phyloP scores from a whole-genome alignment of 2,888 invertebrate species.

The Mimachlamys varia region DNA sequence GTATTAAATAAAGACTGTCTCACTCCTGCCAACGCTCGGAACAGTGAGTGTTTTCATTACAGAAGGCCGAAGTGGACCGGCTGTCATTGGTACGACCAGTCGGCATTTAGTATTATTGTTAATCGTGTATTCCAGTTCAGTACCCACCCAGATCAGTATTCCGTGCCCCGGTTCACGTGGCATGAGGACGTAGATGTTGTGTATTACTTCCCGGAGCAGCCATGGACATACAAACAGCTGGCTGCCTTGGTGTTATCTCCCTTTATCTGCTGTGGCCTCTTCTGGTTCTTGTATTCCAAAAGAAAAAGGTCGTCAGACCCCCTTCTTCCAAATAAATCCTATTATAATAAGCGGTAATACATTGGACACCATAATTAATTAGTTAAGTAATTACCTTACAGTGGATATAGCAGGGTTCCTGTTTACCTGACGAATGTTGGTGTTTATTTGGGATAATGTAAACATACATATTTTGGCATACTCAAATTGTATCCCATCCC shows the following conservation, averaged over 20 bases:
- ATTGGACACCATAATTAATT: neutral
- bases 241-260: neutral
- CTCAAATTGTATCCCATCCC: too few species aligned
- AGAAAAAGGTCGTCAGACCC: neutral
- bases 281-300: neutral
- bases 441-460: too few species aligned
- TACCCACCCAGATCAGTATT: conserved; percentile 60
- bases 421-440: too few species aligned
- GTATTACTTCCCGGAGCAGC: conserved; percentile 70
- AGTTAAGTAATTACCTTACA: too few species aligned
- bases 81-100: conserved; percentile 74
- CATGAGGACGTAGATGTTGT: conserved; percentile 55
- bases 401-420: too few species aligned
- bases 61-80: conserved; percentile 71
- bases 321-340: neutral
- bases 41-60: conserved; percentile 68
- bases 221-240: conserved; percentile 64
- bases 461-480: too few species aligned
- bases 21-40: conserved; percentile 62
- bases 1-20: conserved; percentile 70
- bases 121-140: conserved; percentile 68
- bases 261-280: neutral
- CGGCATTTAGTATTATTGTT: conserved; percentile 69
- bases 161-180: conserved; percentile 62
- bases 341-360: neutral